A percentile compares a stretch with the other conserved stretches of the same genome.
Evolutionary conservation across 1,140 invertebrate genomes (phyloP).

Genomic region (Drosophila prosaltans): DNA sequence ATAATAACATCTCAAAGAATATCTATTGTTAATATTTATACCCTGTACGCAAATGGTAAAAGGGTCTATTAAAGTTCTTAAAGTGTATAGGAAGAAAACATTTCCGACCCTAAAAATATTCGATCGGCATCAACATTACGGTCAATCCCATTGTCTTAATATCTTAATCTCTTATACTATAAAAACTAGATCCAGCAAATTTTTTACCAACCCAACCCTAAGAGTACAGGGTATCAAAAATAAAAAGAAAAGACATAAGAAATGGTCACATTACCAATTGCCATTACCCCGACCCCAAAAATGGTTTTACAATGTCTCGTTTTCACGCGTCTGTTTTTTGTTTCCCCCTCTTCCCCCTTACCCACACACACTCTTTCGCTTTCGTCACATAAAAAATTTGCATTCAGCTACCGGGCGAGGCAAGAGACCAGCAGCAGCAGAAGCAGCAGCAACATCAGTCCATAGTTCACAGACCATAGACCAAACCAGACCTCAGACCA

Average conservation of each 20-base stretch:
- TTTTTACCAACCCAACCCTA: constrained; percentile 15
- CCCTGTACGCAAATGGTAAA: too few relatives aligned
- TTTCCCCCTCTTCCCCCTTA: background rate
- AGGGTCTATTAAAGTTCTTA: too few relatives aligned
- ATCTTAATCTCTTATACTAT: too few relatives aligned
- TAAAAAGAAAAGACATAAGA: background rate
- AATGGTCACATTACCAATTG: constrained; percentile 17
- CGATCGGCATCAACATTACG: too few relatives aligned
- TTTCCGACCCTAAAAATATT: too few relatives aligned
- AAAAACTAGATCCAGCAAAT: too few relatives aligned
- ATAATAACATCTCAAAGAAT: too few relatives aligned
- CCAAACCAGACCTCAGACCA: constrained; percentile 6
- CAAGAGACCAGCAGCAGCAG: background rate
- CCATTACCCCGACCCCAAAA: constrained; percentile 18
- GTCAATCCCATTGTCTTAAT: too few relatives aligned
- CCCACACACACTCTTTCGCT: constrained; percentile 8
- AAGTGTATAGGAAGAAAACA: too few relatives aligned
- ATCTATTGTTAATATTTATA: too few relatives aligned
- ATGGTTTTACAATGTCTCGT: constrained; percentile 22
- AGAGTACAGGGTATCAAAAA: too few relatives aligned
- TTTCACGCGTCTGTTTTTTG: constrained; percentile 42
- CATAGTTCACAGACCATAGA: constrained; percentile 23
- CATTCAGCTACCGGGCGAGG: constrained; percentile 42
- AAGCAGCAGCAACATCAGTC: background rate
- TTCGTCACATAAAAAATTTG: constrained; percentile 60